A percentile compares a stretch with the other conserved stretches of the same genome.
phyloP scores from a whole-genome alignment of 1,140 invertebrate genomes.

The Gryon sp. region DNA sequence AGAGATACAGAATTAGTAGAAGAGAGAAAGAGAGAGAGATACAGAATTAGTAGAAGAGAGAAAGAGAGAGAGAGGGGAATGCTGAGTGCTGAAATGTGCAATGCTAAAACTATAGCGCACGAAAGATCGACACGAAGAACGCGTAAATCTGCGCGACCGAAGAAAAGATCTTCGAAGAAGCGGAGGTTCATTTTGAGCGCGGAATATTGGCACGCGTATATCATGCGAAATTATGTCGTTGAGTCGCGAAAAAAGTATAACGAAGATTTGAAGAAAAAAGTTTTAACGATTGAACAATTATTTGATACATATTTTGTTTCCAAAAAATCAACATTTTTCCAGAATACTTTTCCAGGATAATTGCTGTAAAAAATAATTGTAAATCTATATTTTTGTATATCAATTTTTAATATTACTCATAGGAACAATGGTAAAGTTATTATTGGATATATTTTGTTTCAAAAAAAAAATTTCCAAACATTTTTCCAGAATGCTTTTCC shows the following conservation, averaged over 20 bases:
- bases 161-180: neutral
- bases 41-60: constrained; percentile 12
- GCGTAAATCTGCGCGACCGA: constrained; percentile 35
- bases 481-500: too few relatives aligned
- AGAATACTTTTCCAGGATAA: too few relatives aligned
- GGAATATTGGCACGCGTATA: constrained; percentile 49
- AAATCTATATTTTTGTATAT: too few relatives aligned
- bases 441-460: too few relatives aligned
- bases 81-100: constrained; percentile 51
- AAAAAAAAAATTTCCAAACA: too few relatives aligned
- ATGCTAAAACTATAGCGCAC: constrained; percentile 56
- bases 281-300: too few relatives aligned
- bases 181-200: constrained; percentile 40
- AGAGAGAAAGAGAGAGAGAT: neutral
- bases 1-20: neutral
- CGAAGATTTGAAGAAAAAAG: too few relatives aligned
- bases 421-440: too few relatives aligned
- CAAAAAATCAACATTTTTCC: too few relatives aligned
- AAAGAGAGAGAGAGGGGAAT: constrained; percentile 10
- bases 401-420: too few relatives aligned
- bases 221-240: constrained; percentile 55
- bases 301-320: too few relatives aligned
- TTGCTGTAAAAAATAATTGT: too few relatives aligned
- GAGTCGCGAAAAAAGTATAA: constrained; percentile 1
- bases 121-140: constrained; percentile 53